Evolutionary conservation across 1,140 invertebrate species (phyloP), one percentile per base, ranked within the genome.

Genomic region (Portunus trituberculatus): DNA sequence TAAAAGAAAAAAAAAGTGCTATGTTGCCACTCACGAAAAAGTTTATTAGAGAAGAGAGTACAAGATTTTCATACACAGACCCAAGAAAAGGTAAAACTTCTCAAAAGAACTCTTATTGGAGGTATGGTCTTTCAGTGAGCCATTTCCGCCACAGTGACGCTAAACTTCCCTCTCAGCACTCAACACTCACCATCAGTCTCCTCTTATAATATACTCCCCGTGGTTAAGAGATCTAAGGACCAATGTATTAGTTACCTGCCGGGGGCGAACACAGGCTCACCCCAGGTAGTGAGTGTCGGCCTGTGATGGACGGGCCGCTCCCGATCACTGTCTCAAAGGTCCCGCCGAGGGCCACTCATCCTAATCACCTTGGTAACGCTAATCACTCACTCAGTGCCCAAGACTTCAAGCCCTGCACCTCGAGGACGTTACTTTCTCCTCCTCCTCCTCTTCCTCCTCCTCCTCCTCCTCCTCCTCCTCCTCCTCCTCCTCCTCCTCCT

Each of bases 361-460:
- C 20, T 76, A 76, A 76, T 76, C 67, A 76, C 67, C 67, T 76
- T 76, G 67, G 67, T 76, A 76, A 76, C 67, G 20, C 67, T 76
- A 76, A 76, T 76, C 67, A 76, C 67, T 76, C 67, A 76, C 67
- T 76, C 67, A 76, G 20, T n/a, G 67, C 67, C 52, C 52, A 59
- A 59, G 52, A 10, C 3, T 0, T 20, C 10, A 59, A 59, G 52
- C 12, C 52, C 52, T 59, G 67, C 6, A 76, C 67, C 67, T 1
- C 67, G 16, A 59, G 52, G 52, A 59, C 52, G 52, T 84, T 25
- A 46, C 84, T 32, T 32, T 87, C 84, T 87, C 84, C 84, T 84
- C 31, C 83, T 59, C 52, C 52, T 59, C 20, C 52, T 20, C 52
- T 10, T 20, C 52, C 52, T 59, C 52, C 52, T 20, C 20, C 52